Evolutionary conservation across 2,113 vertebrate genomes (phyloP).

Genomic region (Microcebus tavaratra): DNA sequence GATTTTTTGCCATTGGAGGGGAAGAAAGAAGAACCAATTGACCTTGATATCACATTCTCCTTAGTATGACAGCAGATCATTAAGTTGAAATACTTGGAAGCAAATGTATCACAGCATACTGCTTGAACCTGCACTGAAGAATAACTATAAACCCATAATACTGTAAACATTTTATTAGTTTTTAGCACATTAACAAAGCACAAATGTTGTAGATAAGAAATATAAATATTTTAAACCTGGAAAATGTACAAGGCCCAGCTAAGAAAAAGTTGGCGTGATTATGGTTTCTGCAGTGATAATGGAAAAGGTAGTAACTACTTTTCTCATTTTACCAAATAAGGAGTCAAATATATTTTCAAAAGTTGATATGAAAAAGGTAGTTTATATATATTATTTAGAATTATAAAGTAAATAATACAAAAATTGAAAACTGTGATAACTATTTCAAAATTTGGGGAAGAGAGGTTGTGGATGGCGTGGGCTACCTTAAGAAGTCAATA

Average conservation of each 20-base stretch:
- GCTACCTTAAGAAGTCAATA: neutral
- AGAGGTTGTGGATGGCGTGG: neutral
- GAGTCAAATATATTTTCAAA: slow-evolving; percentile 19
- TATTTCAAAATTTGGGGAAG: neutral
- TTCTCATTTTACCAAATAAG: slow-evolving; percentile 10
- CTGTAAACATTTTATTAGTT: neutral
- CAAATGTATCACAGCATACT: neutral
- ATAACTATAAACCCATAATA: neutral
- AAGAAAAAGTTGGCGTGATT: neutral
- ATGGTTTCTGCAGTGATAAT: neutral
- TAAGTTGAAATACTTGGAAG: neutral
- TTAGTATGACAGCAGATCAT: neutral
- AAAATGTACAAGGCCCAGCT: neutral
- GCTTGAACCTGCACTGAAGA: neutral
- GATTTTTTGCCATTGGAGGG: no score
- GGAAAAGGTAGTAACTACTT: neutral
- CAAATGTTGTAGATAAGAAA: neutral
- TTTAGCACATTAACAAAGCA: neutral
- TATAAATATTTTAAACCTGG: neutral
- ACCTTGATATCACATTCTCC: neutral
- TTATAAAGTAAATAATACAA: neutral
- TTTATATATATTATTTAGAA: neutral
- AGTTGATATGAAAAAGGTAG: neutral
- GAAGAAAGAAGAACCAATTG: no score
- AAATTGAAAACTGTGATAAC: neutral